These are phyloP conservation scores for Halocynthia aurantium DNA, from an alignment of 23 tunicate species.

Conservation along the genomic window DNA sequence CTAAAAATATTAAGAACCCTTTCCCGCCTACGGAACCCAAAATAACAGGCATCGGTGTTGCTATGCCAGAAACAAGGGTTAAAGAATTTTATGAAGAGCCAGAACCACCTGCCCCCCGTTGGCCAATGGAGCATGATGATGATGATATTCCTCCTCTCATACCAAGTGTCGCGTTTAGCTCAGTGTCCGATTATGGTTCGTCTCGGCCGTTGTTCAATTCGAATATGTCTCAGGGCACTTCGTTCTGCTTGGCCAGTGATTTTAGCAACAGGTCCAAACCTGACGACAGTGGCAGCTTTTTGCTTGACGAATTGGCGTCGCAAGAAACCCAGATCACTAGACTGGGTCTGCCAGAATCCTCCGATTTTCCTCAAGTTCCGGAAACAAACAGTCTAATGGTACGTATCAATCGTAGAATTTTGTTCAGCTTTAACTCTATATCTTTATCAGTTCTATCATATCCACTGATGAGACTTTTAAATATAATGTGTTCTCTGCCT, in stretches of 20 bases:
- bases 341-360: conserved; percentile 12
- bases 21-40: too few species aligned
- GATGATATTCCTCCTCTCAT: background rate
- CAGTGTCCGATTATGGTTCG: background rate
- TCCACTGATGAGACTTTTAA: background rate
- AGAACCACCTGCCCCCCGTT: background rate
- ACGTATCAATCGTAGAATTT: background rate
- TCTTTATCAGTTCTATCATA: background rate
- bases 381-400: conserved; percentile 3
- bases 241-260: too few species aligned
- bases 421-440: background rate
- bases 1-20: too few species aligned
- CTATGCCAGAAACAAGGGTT: too few species aligned
- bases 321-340: conserved; percentile 13
- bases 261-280: too few species aligned
- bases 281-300: background rate
- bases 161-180: background rate
- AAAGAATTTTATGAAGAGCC: background rate
- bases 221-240: too few species aligned
- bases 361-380: background rate
- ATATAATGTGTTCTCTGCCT: background rate
- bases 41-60: too few species aligned
- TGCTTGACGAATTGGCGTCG: background rate
- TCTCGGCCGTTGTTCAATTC: conserved; percentile 6
- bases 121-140: conserved; percentile 6